Base-by-base conservation (phyloP, 2,113 vertebrate species). In the Stomatorhinus ivindoensis region DNA sequence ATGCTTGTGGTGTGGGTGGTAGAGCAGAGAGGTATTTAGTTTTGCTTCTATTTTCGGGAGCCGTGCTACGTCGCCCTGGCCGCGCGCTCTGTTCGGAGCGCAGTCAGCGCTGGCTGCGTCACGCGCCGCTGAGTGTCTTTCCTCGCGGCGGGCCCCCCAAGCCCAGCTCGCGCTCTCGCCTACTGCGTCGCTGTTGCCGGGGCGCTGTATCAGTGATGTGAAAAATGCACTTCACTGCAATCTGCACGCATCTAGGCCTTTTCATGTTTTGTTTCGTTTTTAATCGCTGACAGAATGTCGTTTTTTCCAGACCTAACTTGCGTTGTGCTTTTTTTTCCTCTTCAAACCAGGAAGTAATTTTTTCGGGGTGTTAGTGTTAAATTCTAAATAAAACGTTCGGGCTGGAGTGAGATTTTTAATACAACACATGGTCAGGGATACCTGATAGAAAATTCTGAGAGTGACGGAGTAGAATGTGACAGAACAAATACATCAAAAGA, bases 371-470 rank as follows among this genome's bases (percentile, higher is more conserved):
- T 88, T 88, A 48, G n/a, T 27, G 47, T 47, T 88, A 89, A 65
- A 58, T 51, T 46, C 88, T 73, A 86, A 51, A 86, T 69, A 11
- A 87, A 90, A 90, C 55, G 35, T 58, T 9, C 50, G 87, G 31
- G 89, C 73, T 42, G 73, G 35, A 86, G 89, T 88, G 15, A 76
- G 83, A 27, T 15, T 24, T 87, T 86, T 47, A 50, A 42, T 35
- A 35, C 76, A 86, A 91, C 82, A 65, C 87, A 89, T 69, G 48
- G 89, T 88, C 88, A 90, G 76, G 61, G 84, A 88, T 58, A 89
- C 90, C 87, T 90, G 55, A 47, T 88, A 53, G 17, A 83, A 31
- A 42, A 50, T 39, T 84, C 21, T 5, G 39, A 21, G 17, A n/a
- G 27, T 39, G 86, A 87, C 2, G 51, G 24, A 35, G 21, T 21